These are phyloP conservation scores for Alectoris magna DNA, from an alignment of 2,797 vertebrate genomes.

Conservation along the genomic window DNA sequence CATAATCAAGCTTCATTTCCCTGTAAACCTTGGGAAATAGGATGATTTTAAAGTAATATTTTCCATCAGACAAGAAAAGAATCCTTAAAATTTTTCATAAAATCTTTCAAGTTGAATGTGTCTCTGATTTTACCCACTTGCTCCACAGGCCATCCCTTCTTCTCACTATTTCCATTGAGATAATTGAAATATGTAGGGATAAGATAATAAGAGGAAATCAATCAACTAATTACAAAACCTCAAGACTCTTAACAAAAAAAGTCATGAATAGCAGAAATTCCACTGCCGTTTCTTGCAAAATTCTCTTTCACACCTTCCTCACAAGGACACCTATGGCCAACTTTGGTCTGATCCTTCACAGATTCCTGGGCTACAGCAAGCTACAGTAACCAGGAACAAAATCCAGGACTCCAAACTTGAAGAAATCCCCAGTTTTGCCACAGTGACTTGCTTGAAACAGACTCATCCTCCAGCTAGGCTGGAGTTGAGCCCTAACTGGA, in stretches of 20 bases:
- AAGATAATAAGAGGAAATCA: not conserved
- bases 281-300: not conserved
- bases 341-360: not conserved
- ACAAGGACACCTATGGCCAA: not conserved
- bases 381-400: not conserved
- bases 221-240: not conserved
- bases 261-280: not conserved
- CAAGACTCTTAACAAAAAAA: slow-evolving; percentile 6
- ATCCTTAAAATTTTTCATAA: not conserved
- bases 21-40: not conserved
- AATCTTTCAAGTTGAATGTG: not conserved
- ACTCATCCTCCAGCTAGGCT: not conserved
- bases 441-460: not conserved
- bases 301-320: not conserved
- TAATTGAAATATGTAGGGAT: slow-evolving; percentile 23
- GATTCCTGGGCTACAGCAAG: not conserved
- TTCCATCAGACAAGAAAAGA: not conserved
- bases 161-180: not conserved
- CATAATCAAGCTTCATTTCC: not conserved
- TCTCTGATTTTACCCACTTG: slow-evolving; percentile 33
- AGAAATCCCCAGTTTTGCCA: not conserved
- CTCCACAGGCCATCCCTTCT: not conserved
- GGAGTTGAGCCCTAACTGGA: not conserved
- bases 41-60: slow-evolving; percentile 20
- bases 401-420: not conserved